These are phyloP conservation scores for Anorthoa munda DNA, from an alignment of 2,888 invertebrate genomes.

Conservation along the genomic window DNA sequence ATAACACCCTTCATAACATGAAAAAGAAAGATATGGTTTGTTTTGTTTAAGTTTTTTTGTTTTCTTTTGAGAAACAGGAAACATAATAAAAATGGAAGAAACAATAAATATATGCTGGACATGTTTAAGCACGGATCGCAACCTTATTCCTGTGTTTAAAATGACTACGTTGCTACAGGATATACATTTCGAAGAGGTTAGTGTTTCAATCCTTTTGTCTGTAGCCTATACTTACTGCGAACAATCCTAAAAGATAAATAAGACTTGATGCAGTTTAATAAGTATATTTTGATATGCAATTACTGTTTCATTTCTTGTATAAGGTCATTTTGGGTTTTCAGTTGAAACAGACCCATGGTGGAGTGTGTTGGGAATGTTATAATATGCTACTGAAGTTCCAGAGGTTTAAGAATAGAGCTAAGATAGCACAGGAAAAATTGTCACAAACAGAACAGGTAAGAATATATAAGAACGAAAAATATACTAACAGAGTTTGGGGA, in stretches of 20 bases:
- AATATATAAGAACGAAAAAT: neutral
- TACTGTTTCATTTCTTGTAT: neutral
- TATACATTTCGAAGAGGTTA: conserved; percentile 61
- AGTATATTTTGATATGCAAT: too few species aligned
- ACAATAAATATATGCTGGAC: conserved; percentile 65
- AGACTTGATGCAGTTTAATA: too few species aligned
- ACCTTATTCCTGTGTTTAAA: conserved; percentile 53
- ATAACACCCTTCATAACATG: too few species aligned
- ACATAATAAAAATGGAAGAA: conserved; percentile 47
- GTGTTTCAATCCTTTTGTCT: neutral
- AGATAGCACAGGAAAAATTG: conserved; percentile 65
- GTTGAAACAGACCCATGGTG: conserved; percentile 52
- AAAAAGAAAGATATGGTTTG: too few species aligned
- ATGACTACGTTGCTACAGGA: conserved; percentile 57
- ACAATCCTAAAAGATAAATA: too few species aligned
- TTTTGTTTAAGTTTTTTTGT: too few species aligned
- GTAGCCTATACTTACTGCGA: too few species aligned
- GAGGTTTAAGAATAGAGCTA: conserved; percentile 70
- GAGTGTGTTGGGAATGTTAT: conserved; percentile 79
- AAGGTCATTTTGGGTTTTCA: conserved; percentile 56
- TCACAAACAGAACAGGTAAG: conserved; percentile 36
- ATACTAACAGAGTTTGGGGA: neutral
- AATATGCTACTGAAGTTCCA: conserved; percentile 68
- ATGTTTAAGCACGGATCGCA: conserved; percentile 69
- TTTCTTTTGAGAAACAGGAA: neutral